Conservation (phyloP, 2,888 invertebrate genomes). For the Rhagium mordax region DNA sequence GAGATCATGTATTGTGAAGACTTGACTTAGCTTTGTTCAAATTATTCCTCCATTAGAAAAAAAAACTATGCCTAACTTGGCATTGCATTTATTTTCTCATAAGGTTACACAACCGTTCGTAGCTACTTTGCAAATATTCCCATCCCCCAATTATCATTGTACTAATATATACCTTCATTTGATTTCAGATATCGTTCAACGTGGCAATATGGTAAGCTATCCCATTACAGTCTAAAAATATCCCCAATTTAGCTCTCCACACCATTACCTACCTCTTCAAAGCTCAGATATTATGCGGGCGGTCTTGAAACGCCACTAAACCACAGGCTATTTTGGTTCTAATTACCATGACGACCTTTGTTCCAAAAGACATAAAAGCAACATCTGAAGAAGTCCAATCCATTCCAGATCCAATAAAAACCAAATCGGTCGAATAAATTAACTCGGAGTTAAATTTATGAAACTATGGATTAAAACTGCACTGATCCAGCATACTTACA, state of each 20-base stretch:
- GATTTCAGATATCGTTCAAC: neutral
- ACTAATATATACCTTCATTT: neutral
- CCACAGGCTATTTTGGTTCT: conserved; percentile 11
- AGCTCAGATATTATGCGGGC: conserved; percentile 6
- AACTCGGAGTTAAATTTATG: neutral
- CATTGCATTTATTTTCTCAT: too few species aligned
- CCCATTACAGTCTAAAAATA: neutral
- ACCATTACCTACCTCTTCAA: neutral
- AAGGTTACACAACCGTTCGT: too few species aligned
- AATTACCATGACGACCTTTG: conserved; percentile 17
- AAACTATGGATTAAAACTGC: neutral
- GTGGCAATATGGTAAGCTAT: neutral
- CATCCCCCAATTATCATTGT: neutral
- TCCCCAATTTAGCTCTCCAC: neutral
- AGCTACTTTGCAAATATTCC: too few species aligned
- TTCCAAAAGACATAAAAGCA: neutral
- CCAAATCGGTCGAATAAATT: conserved; percentile 5
- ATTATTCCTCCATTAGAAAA: too few species aligned
- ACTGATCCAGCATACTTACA: neutral
- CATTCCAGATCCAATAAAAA: conserved; percentile 5
- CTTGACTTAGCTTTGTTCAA: too few species aligned
- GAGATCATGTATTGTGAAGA: too few species aligned
- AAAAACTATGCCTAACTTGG: too few species aligned
- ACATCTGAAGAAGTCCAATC: conserved; percentile 10
- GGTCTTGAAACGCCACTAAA: conserved; percentile 7